Evolutionary conservation across 92 coral and sea anemone species (phyloP), one percentile per base, ranked within the genome.

Genomic region (Bergia puertoricense): DNA sequence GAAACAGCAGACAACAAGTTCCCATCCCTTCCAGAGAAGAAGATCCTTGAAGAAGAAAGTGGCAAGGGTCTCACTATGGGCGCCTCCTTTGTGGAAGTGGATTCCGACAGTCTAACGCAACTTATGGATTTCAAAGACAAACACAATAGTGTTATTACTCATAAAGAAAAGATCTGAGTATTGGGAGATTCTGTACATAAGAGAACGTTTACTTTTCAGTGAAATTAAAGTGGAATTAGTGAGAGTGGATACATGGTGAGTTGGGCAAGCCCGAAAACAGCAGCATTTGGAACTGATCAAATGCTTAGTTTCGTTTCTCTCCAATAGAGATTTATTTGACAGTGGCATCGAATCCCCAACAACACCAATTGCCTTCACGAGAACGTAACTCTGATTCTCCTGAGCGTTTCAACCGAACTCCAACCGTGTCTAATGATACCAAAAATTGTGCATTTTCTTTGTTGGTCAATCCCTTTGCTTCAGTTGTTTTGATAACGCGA

Each of bases 31-130:
- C 65, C 71, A 30, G 40, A 89, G 8, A 85, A 46, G 37, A 85
- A 89, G 9, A 80, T 76, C 4, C 69, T 79, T 5, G 89, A 74
- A 8, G 86, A 71, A 48, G 91, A 86, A 11, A 74, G 42, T 18
- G 82, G 45, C 1, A 76, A 37, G 20, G 81, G 62, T 8, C 38
- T 89, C 40, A 89, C 88, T 50, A 86, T 90, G 59, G 92, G 77
- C 9, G 92, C 93, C 7, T 91, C 90, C 10, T 81, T 91, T 30
- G 90, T 91, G 6, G 93, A 90, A 81, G 46, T 92, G 88, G 94
- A 92, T 36, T 85, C 90, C 11, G 94, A 92, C 39, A 89, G 90
- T 41, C 43, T 92, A 67, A 44, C 90, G 44, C 88, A 89, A 44
- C 88, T 92, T 9, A 82, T 92, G 81, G 77, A 92, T 36, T 89